Evolutionary conservation across 2,113 vertebrate genomes (phyloP), one percentile per base, ranked within the genome.

Genomic region (Alaudala cheleensis): DNA sequence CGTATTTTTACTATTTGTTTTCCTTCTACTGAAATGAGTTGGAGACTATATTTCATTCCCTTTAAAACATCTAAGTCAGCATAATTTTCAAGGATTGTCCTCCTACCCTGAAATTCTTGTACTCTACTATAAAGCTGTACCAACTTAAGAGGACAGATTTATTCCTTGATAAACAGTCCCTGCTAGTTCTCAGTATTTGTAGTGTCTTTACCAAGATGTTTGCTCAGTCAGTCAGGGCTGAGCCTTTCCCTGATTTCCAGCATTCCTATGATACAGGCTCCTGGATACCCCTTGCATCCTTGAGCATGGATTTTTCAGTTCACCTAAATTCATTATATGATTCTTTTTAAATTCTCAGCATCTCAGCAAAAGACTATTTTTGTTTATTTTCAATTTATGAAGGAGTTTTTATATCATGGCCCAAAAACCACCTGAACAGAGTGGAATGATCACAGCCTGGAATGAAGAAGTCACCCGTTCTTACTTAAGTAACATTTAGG

Each of bases 201-300:
- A 72, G 23, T 4, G 5, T 40, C 37, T 51, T 69, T 58, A 91
- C 44, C 49, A 89, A 84, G 40, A 51, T 4, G 39, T 54, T n/a
- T 74, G 21, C 17, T 47, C 51, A 50, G 42, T 19, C 31, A 60
- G 44, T 9, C 33, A 81, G 83, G 42, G 26, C 25, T 44, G 34
- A 39, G 29, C 17, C 51, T 54, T 67, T 47, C 33, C 21, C 45
- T 14, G 5, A 6, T 51, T 89, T 60, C n/a, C 51, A 53, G 1
- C 13, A 44, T 2, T 10, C 69, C 12, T 3, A 0, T 1, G 4
- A 54, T 25, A 28, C 22, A 76, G 29, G 25, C 4, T 82, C 18
- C 47, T 39, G 4, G 11, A 29, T 45, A 60, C 7, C 45, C 19
- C 39, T 51, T 66, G 6, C 16, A 86, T 20, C 37, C 74, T 47